phyloP scores from a whole-genome alignment of 1,140 invertebrate genomes.

The Caligus rogercresseyi region DNA sequence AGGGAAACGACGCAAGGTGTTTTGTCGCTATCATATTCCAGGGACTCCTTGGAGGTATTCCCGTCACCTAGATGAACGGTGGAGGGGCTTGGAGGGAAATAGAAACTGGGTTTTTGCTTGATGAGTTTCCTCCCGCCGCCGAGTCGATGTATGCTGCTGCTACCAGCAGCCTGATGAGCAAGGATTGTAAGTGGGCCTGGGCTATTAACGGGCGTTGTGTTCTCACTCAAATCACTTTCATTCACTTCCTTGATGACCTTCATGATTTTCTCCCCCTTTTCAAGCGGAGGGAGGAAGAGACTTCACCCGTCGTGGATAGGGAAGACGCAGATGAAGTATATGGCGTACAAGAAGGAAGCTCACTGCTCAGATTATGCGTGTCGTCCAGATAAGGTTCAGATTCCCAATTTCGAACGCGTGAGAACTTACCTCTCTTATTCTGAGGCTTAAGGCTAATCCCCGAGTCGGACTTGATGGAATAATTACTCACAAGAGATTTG shows the following conservation, averaged over 20 bases:
- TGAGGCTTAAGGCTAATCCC: constrained; percentile 5
- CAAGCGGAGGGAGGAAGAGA: not conserved
- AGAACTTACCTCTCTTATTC: not conserved
- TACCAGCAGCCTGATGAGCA: not conserved
- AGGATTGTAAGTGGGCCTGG: constrained; percentile 27
- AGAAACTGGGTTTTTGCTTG: constrained; percentile 12
- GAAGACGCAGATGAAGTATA: not conserved
- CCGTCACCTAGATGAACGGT: not conserved
- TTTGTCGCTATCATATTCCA: constrained; percentile 12
- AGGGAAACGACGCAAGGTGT: not conserved
- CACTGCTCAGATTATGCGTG: not conserved
- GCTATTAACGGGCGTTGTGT: constrained; percentile 8
- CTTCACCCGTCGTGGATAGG: not conserved
- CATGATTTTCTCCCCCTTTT: not conserved
- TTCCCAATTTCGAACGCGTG: constrained; percentile 1
- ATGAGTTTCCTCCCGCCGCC: not conserved
- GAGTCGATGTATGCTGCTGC: too few relatives aligned
- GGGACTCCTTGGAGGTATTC: not conserved
- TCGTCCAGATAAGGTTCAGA: not conserved
- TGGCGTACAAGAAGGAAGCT: not conserved
- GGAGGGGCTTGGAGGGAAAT: not conserved
- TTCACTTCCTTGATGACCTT: constrained; percentile 19
- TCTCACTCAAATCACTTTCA: constrained; percentile 19
- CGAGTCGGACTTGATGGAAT: constrained; percentile 17
- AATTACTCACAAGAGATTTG: constrained; percentile 13